phyloP scores from a whole-genome alignment of 2,113 vertebrate species.

The Vulpes vulpes region DNA sequence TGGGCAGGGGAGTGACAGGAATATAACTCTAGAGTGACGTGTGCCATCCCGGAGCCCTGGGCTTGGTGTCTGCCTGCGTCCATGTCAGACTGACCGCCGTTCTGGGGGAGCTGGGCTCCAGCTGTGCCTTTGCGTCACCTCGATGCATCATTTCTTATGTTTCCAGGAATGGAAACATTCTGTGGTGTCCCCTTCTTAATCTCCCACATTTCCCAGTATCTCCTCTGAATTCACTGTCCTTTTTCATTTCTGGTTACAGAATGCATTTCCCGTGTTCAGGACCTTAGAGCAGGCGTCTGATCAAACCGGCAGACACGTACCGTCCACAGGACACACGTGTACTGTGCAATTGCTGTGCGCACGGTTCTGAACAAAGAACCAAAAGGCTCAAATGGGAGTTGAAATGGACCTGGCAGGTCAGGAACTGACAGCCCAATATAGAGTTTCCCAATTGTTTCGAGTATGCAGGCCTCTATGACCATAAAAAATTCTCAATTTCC shows the following conservation, averaged over 20 bases:
- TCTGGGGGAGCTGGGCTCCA: not conserved
- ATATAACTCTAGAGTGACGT: not conserved
- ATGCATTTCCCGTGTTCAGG: not conserved
- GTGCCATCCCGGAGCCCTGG: accelerated
- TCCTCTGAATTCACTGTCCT: not conserved
- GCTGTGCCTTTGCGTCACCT: not conserved
- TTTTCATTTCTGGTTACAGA: not conserved
- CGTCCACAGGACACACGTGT: not conserved
- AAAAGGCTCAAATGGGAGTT: not conserved
- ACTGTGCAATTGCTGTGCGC: not conserved
- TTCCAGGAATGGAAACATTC: not conserved
- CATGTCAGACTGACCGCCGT: not conserved
- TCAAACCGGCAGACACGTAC: not conserved
- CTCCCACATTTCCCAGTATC: not conserved
- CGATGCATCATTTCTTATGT: not conserved
- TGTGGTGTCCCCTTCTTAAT: not conserved
- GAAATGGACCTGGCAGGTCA: not conserved
- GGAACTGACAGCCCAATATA: not conserved
- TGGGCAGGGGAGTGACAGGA: not conserved
- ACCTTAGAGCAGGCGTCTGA: constrained; percentile 11
- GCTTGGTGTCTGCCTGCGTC: not conserved
- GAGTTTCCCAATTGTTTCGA: constrained; percentile 23
- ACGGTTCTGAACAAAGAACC: not conserved
- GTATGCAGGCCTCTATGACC: not conserved
- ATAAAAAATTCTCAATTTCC: not conserved